These are phyloP conservation scores for Dissostichus mawsoni DNA, from an alignment of 2,113 vertebrate species.

Conservation along the genomic window DNA sequence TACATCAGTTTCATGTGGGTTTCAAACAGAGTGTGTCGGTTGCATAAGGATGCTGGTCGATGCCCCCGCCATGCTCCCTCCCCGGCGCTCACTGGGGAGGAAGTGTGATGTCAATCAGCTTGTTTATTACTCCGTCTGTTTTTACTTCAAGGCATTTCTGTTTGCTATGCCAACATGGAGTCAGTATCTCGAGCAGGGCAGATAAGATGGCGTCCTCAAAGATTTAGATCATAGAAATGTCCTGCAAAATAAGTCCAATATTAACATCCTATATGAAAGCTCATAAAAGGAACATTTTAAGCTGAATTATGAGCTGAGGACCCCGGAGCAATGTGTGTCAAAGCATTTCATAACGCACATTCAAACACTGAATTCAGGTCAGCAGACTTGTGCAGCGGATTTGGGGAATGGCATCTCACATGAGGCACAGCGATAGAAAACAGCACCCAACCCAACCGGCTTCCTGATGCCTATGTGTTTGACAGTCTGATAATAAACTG, in stretches of 20 bases:
- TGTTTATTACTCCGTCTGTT: constrained; percentile 52
- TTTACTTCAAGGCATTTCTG: constrained; percentile 59
- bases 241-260: rapidly evolving
- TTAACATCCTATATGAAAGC: neutral
- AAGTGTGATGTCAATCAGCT: constrained; percentile 61
- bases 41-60: constrained; percentile 34
- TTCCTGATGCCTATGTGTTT: constrained; percentile 37
- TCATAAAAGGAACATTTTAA: neutral
- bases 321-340: neutral
- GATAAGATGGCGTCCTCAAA: constrained; percentile 25
- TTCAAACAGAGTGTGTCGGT: constrained; percentile 25
- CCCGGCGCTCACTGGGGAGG: constrained; percentile 28
- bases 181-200: constrained; percentile 11
- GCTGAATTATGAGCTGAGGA: neutral
- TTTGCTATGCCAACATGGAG: constrained; percentile 76
- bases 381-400: constrained; percentile 25
- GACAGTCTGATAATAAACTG: constrained; percentile 35
- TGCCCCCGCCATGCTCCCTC: neutral
- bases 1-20: constrained; percentile 6
- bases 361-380: constrained; percentile 35
- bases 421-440: neutral
- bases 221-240: constrained; percentile 42
- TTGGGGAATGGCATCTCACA: constrained; percentile 1
- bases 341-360: neutral
- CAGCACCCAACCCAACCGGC: constrained; percentile 18